Evolutionary conservation across 2,113 vertebrate species (phyloP), one percentile per base, ranked within the genome.

Genomic region (Platichthys flesus): DNA sequence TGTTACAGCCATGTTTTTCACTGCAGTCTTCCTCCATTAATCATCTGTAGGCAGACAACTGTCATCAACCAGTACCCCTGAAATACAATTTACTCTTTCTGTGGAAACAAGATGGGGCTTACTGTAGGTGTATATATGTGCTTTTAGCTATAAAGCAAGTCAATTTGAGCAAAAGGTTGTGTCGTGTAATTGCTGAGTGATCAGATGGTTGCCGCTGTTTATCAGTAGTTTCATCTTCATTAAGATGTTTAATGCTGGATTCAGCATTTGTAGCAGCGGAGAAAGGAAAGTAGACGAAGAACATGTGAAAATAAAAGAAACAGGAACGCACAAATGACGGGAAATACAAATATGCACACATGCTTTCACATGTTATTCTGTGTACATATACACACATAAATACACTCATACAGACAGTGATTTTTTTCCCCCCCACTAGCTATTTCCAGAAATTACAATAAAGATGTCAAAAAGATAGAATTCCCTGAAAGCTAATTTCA

Each of bases 271-370:
- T 31, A 31, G 31, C 31, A 18, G 15, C 18, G 47, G 18, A 71
- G 78, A 63, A 76, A 63, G 35, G 37, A 26, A 81, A 64, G 31
- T 69, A 45, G 60, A 85, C 71, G 31, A 76, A 47, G 65, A 82
- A 73, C 58, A 31, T 31, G 58, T 1, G 55, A 61, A 13, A 64
- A 59, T 21, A 68, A 40, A 31, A 45, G 37, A 23, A 26, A 42
- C 40, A 58, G 13, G 40, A 24, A 47, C 54, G 47, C 51, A 71
- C 23, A 70, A 82, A 67, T 69, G 62, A 65, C 63, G 59, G 51
- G 35, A 68, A 64, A 55, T n/a, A 3, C 64, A 76, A 59, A 16
- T 8, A 0, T 55, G 52, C 18, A 26, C 21, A 18, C 49, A 20
- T 1, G 51, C n/a, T 77, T 78, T 79, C 47, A 82, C 67, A 28